Percentiles rank a stretch among this genome's conserved stretches.
These are phyloP conservation scores for Panzeria rudis DNA, from an alignment of 2,888 invertebrate species.

Conservation along the genomic window DNA sequence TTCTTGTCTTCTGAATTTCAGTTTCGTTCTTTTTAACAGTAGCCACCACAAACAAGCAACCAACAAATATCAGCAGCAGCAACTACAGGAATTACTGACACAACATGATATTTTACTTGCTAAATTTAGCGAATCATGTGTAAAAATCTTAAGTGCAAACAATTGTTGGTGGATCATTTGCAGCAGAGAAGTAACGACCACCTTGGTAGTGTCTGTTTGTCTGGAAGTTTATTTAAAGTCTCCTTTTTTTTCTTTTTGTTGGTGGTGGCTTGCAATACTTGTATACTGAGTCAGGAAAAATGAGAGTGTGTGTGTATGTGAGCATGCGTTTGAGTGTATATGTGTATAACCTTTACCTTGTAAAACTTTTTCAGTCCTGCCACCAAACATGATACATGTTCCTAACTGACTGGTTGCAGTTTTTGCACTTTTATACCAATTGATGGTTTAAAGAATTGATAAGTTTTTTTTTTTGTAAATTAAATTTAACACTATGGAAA, in stretches of 20 bases:
- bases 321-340: neutral
- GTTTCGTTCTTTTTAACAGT: slow-evolving; percentile 30
- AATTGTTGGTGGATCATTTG: slow-evolving; percentile 76
- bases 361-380: slow-evolving; percentile 36
- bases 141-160: slow-evolving; percentile 84
- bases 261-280: slow-evolving; percentile 10
- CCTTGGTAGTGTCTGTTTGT: slow-evolving; percentile 53
- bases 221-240: slow-evolving; percentile 51
- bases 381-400: slow-evolving; percentile 53
- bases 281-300: neutral
- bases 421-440: slow-evolving; percentile 15
- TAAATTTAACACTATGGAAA: slow-evolving; percentile 65
- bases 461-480: slow-evolving; percentile 65
- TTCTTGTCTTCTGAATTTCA: neutral
- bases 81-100: slow-evolving; percentile 29
- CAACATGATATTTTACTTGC: slow-evolving; percentile 68
- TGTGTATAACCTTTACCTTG: slow-evolving; percentile 38
- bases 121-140: slow-evolving; percentile 82
- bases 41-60: slow-evolving; percentile 8
- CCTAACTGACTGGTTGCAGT: slow-evolving; percentile 4
- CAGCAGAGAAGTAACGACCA: slow-evolving; percentile 64
- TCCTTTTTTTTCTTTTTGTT: neutral
- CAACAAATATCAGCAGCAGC: neutral
- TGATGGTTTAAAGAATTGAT: slow-evolving; percentile 67
- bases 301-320: neutral